These are phyloP conservation scores for Lota lota DNA, from an alignment of 2,113 vertebrate species.

Conservation along the genomic window DNA sequence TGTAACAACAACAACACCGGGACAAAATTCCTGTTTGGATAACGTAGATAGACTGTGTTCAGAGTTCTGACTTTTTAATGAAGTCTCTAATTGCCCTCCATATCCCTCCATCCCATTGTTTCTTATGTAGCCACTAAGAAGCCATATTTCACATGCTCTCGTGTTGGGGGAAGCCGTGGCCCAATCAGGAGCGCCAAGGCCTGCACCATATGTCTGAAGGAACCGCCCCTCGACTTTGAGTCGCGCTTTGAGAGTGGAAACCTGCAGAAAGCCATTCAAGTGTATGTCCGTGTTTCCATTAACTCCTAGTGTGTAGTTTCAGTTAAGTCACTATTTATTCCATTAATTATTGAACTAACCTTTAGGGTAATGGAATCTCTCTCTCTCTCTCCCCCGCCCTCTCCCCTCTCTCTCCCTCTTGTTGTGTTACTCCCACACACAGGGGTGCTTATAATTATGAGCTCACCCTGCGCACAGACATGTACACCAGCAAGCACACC, in stretches of 20 bases:
- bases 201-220: slow-evolving; percentile 48
- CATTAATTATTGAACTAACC: not conserved
- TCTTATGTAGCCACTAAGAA: slow-evolving; percentile 57
- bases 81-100: not conserved
- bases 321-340: not conserved
- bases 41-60: too few species aligned
- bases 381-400: slow-evolving; percentile 2
- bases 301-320: not conserved
- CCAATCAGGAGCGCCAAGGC: slow-evolving; percentile 46
- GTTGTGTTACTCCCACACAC: slow-evolving; percentile 2
- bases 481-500: slow-evolving; percentile 88
- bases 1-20: too few species aligned
- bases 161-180: slow-evolving; percentile 72
- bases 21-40: too few species aligned
- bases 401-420: slow-evolving; percentile 3
- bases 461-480: slow-evolving; percentile 82
- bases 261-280: slow-evolving; percentile 84
- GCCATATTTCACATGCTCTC: slow-evolving; percentile 77
- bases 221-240: slow-evolving; percentile 81
- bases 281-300: slow-evolving; percentile 71
- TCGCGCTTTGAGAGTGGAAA: slow-evolving; percentile 94
- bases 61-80: too few species aligned
- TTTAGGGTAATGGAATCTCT: not conserved
- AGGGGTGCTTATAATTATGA: slow-evolving; percentile 84
- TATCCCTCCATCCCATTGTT: not conserved